A percentile compares a stretch with the other conserved stretches of the same genome.
Evolutionary conservation across 2,797 vertebrate species (phyloP).

Genomic region (Acrocephalus scirpaceus): DNA sequence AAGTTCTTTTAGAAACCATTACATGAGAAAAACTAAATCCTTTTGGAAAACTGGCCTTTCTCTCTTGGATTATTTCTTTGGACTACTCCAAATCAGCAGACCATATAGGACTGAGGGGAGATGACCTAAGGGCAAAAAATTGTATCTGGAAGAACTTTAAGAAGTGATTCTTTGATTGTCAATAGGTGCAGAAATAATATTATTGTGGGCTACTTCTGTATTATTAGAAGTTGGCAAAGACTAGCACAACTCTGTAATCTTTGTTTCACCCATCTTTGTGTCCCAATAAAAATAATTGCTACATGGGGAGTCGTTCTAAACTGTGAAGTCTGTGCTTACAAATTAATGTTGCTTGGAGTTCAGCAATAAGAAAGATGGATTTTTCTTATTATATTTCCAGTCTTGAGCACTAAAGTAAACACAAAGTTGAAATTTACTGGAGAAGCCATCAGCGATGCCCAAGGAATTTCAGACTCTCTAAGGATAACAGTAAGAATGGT

Average conservation of each 20-base stretch:
- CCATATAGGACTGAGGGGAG: background rate
- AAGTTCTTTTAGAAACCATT: background rate
- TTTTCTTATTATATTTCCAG: background rate
- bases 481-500: background rate
- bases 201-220: background rate
- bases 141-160: background rate
- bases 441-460: background rate
- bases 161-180: background rate
- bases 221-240: background rate
- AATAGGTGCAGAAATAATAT: background rate
- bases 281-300: background rate
- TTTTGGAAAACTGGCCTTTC: background rate
- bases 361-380: background rate
- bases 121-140: background rate
- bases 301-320: background rate
- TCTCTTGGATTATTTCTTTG: background rate
- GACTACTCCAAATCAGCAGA: background rate
- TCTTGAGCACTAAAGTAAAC: background rate
- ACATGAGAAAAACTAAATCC: background rate
- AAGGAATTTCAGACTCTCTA: background rate
- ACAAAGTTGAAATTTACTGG: background rate
- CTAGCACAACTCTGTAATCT: background rate
- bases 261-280: background rate
- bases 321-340: background rate
- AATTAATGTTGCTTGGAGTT: background rate